A percentile compares a stretch with the other conserved stretches of the same genome.
Evolutionary conservation across 2,113 vertebrate species (phyloP).

Genomic region (Ia io): DNA sequence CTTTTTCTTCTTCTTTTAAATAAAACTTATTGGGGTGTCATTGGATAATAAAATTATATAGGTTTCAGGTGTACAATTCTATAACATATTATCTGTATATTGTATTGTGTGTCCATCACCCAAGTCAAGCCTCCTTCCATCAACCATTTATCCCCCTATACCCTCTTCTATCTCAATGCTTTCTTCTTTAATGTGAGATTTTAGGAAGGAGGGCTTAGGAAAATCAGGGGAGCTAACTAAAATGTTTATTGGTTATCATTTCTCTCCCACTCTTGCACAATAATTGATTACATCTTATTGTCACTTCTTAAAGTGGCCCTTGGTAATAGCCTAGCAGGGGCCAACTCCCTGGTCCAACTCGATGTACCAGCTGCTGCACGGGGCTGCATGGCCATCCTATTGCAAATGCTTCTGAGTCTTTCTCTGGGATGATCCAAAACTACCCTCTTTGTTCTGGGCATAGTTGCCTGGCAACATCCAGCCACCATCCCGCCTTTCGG

Average conservation of each 20-base stretch:
- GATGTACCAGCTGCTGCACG: fast-evolving
- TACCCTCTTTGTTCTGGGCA: background rate
- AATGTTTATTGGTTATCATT: background rate
- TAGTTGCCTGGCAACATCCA: background rate
- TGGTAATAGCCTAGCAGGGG: background rate
- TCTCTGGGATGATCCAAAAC: background rate
- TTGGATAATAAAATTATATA: background rate
- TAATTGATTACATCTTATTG: background rate
- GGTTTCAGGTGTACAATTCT: background rate
- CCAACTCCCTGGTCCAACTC: background rate
- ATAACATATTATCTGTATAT: background rate
- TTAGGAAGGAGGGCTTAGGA: background rate
- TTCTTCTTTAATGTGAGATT: background rate
- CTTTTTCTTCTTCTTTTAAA: background rate
- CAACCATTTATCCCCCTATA: background rate
- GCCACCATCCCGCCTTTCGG: background rate
- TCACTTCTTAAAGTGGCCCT: background rate
- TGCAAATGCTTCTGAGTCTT: background rate
- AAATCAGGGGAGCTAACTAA: background rate
- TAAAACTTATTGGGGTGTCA: background rate
- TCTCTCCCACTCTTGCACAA: background rate
- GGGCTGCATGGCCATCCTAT: background rate
- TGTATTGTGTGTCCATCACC: background rate
- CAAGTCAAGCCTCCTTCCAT: background rate
- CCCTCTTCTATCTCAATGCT: background rate